Evolutionary conservation across 2,113 vertebrate species (phyloP).

Genomic region (Suncus etruscus): DNA sequence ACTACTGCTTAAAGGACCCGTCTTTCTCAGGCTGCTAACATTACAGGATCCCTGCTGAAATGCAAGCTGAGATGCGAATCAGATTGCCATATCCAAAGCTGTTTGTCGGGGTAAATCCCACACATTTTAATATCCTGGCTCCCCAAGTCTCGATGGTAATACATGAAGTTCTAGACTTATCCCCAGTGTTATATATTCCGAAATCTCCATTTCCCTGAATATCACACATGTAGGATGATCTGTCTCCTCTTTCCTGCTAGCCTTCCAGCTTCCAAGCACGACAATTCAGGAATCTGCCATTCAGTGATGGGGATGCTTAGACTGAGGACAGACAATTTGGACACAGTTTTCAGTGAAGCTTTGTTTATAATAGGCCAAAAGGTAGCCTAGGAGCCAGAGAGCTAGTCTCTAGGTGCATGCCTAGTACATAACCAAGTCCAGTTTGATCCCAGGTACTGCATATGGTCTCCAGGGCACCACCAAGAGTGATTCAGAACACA

Average conservation of each 20-base stretch:
- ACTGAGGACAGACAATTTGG: not conserved
- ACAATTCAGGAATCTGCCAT: constrained; percentile 23
- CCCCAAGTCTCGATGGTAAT: constrained; percentile 20
- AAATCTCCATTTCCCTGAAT: constrained; percentile 9
- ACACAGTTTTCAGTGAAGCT: not conserved
- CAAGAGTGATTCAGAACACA: too few relatives aligned
- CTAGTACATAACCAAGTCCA: too few relatives aligned
- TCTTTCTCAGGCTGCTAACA: constrained; percentile 62
- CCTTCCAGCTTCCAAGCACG: constrained; percentile 61
- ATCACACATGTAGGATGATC: not conserved
- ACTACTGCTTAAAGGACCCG: not conserved
- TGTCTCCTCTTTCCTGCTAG: constrained; percentile 31
- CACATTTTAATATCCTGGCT: constrained; percentile 47
- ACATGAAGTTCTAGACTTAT: not conserved
- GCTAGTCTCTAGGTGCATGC: too few relatives aligned
- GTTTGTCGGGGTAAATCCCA: constrained; percentile 44
- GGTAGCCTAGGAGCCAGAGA: too few relatives aligned
- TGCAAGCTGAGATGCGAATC: constrained; percentile 13
- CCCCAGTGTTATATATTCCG: not conserved
- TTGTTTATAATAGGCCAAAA: not conserved
- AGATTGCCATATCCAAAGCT: constrained; percentile 11
- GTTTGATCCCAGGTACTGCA: too few relatives aligned
- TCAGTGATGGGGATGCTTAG: not conserved
- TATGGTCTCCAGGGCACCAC: too few relatives aligned
- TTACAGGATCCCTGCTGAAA: constrained; percentile 64